Conservation (phyloP, 2,113 vertebrate genomes). For the Setophaga coronata region DNA sequence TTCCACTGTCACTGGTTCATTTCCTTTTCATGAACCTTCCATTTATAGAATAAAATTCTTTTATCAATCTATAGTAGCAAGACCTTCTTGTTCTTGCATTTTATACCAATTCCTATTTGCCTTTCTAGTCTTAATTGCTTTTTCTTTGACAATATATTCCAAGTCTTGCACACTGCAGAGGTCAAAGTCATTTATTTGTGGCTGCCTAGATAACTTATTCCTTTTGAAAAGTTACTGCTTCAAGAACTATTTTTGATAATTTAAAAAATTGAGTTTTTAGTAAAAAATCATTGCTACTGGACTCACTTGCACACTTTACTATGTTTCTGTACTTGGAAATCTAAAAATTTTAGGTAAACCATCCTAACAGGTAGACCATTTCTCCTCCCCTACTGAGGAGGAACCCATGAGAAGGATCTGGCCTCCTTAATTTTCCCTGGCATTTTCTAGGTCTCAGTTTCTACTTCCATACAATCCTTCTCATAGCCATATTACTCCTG, state of each 20-base stretch:
- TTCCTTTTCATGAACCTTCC: slow-evolving; percentile 3
- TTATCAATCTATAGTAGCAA: neutral
- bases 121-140: slow-evolving; percentile 3
- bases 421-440: neutral
- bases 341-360: neutral
- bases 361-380: neutral
- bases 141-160: neutral
- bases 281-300: neutral
- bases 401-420: neutral
- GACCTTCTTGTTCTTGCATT: neutral
- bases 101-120: neutral
- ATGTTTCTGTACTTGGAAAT: neutral
- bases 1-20: neutral
- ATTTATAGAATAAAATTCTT: neutral
- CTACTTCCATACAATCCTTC: neutral
- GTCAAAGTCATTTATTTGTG: neutral
- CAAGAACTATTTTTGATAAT: neutral
- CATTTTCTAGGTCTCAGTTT: neutral
- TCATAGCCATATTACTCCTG: neutral
- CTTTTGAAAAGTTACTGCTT: neutral
- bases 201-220: neutral
- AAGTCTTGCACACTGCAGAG: neutral
- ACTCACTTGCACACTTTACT: neutral
- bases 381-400: neutral
- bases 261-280: accelerated